Evolutionary conservation across 2,113 vertebrate species (phyloP).

Genomic region (Neolamprologus brichardi): DNA sequence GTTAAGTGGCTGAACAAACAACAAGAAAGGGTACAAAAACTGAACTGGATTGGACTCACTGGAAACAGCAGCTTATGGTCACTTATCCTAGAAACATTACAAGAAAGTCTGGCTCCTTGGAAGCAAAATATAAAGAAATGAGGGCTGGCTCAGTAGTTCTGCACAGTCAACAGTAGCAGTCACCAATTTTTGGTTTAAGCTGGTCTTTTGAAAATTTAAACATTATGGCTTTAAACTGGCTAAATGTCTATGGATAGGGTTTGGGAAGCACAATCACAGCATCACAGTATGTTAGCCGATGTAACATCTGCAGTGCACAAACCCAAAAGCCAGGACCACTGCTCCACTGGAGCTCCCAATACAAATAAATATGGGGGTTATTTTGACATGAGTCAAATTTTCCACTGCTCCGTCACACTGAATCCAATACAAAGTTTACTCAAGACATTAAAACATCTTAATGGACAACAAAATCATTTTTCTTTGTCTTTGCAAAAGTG

Average conservation of each 20-base stretch:
- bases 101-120: background rate
- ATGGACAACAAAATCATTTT: background rate
- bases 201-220: background rate
- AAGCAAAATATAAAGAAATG: background rate
- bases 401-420: background rate
- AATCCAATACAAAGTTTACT: background rate
- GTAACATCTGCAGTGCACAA: background rate
- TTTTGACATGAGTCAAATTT: background rate
- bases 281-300: background rate
- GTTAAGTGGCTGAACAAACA: background rate
- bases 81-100: background rate
- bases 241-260: background rate
- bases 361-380: background rate
- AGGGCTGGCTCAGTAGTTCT: background rate
- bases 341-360: background rate
- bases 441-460: background rate
- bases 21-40: background rate
- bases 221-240: background rate
- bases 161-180: background rate
- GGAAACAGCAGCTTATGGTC: background rate
- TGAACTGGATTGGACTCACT: background rate
- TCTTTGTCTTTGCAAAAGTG: background rate
- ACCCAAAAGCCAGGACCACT: background rate
- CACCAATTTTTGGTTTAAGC: background rate
- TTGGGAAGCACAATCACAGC: background rate